Conservation (phyloP, 2,113 vertebrate species). For the Argyrosomus japonicus region DNA sequence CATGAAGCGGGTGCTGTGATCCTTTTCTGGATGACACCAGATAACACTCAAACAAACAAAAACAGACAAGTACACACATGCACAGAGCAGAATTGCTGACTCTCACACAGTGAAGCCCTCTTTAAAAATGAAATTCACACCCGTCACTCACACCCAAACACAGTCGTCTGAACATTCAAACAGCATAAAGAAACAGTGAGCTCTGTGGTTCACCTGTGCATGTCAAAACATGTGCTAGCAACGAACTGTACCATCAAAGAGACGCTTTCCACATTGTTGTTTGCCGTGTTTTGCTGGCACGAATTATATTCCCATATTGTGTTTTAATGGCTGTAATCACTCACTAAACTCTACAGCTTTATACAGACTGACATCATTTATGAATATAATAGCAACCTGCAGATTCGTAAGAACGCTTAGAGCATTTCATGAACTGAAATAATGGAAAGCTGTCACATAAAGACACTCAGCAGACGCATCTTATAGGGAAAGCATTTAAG, state of each 20-base stretch:
- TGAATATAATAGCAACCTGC: background rate
- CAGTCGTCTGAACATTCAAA: constrained; percentile 20
- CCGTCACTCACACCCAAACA: constrained; percentile 8
- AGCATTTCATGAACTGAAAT: background rate
- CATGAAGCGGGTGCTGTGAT: background rate
- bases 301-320: constrained; percentile 25
- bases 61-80: constrained; percentile 21
- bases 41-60: constrained; percentile 6
- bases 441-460: background rate
- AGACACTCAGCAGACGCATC: background rate
- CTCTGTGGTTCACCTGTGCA: constrained; percentile 7
- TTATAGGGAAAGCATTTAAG: background rate
- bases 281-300: constrained; percentile 7
- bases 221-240: constrained; percentile 35
- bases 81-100: constrained; percentile 33
- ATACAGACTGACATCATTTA: background rate
- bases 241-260: background rate
- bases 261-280: background rate
- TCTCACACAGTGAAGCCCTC: background rate
- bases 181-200: background rate
- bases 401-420: background rate
- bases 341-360: background rate
- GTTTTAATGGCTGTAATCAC: constrained; percentile 21
- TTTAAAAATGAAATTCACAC: constrained; percentile 19
- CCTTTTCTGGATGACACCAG: constrained; percentile 23